Percentiles rank a stretch among this genome's conserved stretches.
These are phyloP conservation scores for Epinephelus malabaricus DNA, from an alignment of 2,797 vertebrate species.

Conservation along the genomic window DNA sequence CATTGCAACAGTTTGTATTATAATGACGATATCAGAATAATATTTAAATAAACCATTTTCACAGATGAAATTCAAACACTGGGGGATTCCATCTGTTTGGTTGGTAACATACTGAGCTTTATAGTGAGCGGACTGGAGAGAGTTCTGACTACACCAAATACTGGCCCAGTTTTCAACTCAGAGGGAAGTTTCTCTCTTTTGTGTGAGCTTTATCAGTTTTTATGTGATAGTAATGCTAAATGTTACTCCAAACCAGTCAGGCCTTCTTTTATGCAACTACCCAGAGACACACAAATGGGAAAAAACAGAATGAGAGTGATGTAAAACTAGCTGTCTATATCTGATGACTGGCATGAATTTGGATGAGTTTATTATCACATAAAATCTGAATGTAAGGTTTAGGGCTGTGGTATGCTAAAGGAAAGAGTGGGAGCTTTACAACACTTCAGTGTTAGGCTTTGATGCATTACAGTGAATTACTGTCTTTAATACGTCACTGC, in stretches of 20 bases:
- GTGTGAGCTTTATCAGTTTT: conserved; percentile 33
- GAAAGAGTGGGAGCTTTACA: not conserved
- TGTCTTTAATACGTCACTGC: too few species aligned
- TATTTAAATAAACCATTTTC: conserved; percentile 85
- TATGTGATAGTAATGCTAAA: conserved; percentile 18
- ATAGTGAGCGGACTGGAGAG: conserved; percentile 7
- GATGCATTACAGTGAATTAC: too few species aligned
- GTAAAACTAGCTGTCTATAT: not conserved
- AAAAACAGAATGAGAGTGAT: not conserved
- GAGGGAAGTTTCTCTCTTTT: conserved; percentile 36
- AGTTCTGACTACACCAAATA: conserved; percentile 44
- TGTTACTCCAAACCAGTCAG: not conserved
- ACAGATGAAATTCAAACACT: conserved; percentile 78
- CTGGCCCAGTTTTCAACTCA: conserved; percentile 36
- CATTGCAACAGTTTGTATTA: conserved; percentile 83
- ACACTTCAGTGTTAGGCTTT: not conserved
- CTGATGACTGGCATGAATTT: not conserved
- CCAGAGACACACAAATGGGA: not conserved
- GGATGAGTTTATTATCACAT: too few species aligned
- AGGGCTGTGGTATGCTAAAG: not conserved
- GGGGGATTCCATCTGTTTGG: conserved; percentile 69
- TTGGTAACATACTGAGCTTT: conserved; percentile 39
- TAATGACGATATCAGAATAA: conserved; percentile 81
- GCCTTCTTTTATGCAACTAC: conserved; percentile 1
- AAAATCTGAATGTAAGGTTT: not conserved